Conservation (phyloP, 1,140 invertebrate genomes). For the Phymorhynchus buccinoides region DNA sequence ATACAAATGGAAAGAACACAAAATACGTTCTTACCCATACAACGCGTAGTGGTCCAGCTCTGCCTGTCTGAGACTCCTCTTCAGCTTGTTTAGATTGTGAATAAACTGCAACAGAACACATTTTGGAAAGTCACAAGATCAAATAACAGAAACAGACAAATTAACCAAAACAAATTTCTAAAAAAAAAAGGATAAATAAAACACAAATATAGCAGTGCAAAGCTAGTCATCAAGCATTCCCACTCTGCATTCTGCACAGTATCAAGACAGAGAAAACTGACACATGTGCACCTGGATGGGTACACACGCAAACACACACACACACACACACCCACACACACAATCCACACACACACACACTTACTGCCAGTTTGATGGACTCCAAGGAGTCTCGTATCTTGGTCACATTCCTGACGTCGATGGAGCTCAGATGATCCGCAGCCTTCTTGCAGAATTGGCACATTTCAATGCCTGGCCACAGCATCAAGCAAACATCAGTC, state of each 20-base stretch:
- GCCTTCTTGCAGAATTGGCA: conserved; percentile 49
- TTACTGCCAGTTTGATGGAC: conserved; percentile 48
- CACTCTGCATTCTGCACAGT: too few relatives aligned
- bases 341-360: conserved; percentile 10
- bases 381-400: conserved; percentile 48
- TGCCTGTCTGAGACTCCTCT: conserved; percentile 50
- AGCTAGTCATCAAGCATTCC: too few relatives aligned
- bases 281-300: too few relatives aligned
- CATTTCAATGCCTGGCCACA: conserved; percentile 12
- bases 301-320: too few relatives aligned
- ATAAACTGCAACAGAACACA: conserved; percentile 44
- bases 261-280: too few relatives aligned
- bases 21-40: conserved; percentile 41
- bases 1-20: not conserved
- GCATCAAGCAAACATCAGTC: not conserved
- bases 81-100: conserved; percentile 52
- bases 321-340: too few relatives aligned
- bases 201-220: too few relatives aligned
- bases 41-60: conserved; percentile 52
- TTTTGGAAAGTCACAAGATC: too few relatives aligned
- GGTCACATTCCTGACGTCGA: conserved; percentile 43
- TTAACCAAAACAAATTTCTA: too few relatives aligned
- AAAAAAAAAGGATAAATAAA: too few relatives aligned
- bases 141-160: too few relatives aligned
- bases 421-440: conserved; percentile 39